A percentile compares a stretch with the other conserved stretches of the same genome.
These are phyloP conservation scores for Hypanus sabinus DNA, from an alignment of 2,113 vertebrate species.

Conservation along the genomic window DNA sequence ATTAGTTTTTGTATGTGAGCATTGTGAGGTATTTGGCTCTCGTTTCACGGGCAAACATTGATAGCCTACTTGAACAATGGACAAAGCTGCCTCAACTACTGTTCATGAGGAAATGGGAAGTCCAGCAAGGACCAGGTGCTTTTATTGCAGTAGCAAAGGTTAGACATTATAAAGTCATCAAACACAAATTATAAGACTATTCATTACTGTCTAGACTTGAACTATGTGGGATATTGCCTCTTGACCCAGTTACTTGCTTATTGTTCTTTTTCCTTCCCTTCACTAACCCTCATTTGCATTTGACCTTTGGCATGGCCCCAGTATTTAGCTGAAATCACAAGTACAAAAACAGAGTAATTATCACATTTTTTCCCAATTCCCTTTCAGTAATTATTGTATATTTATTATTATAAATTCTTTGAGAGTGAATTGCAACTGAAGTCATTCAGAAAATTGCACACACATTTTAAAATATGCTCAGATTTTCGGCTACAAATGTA, in stretches of 20 bases:
- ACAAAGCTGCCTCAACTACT: not conserved
- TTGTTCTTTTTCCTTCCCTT: constrained; percentile 40
- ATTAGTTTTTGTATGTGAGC: constrained; percentile 21
- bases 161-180: constrained; percentile 37
- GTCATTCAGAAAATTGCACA: not conserved
- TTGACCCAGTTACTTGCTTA: constrained; percentile 40
- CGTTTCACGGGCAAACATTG: constrained; percentile 10
- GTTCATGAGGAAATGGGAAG: constrained; percentile 28
- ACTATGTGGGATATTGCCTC: constrained; percentile 44
- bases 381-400: not conserved
- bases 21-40: constrained; percentile 34
- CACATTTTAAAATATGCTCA: not conserved
- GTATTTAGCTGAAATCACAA: constrained; percentile 40
- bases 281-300: constrained; percentile 40
- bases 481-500: constrained; percentile 1
- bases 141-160: constrained; percentile 38
- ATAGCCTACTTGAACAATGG: constrained; percentile 20
- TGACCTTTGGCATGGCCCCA: constrained; percentile 38
- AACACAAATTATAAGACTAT: constrained; percentile 33
- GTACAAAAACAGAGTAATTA: not conserved
- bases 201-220: constrained; percentile 42
- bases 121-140: constrained; percentile 34
- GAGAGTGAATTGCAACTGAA: not conserved
- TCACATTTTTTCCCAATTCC: not conserved
- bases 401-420: not conserved